Base-by-base conservation (phyloP, 2,888 invertebrate genomes). In the Miltochrista miniata region DNA sequence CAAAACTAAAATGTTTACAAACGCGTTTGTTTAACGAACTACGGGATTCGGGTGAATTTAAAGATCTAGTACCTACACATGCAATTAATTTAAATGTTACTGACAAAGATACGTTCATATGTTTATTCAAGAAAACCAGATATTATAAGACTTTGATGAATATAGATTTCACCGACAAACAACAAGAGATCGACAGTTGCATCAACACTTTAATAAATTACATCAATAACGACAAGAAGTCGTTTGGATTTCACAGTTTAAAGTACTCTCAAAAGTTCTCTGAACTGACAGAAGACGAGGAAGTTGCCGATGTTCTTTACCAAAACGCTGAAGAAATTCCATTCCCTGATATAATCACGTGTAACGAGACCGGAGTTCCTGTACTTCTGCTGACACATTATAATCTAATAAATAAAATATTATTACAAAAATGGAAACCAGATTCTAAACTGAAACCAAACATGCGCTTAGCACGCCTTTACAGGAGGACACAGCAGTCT, bases 201-300 rank as follows among this genome's bases (percentile, higher is more conserved):
- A 70, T 81, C 50, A 52, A 68, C 10, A 68, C 76, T 39, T 59
- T 80, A 34, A 77, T 81, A n/a, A 80, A 80, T 55, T 79, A 80
- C 47, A 77, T 81, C 11, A 52, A 64, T 11, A 71, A 59, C 35
- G 77, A 80, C 1, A 54, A 24, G 12, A 81, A 79, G 51, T 78
- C 80, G 0, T 81, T 65, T 39, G 56, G 54, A 0, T 80, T 81
- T 53, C n/a, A 45, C 10, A 70, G 63, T 7, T 65, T 80, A 48
- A 78, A 74, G 51, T 78, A 73, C 31, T 58, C 69, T 0, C 70
- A 34, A 3, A 66, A 56, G 44, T 76, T 62, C 55, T 37, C 45
- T 2, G 52, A 54, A 0, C 7, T 48, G 7, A 51, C 71, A 15
- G 54, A 54, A 40, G 74, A 78, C 45, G 71, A 77, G 50, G 51